phyloP scores from a whole-genome alignment of 2,888 invertebrate genomes.

The Ariolimax columbianus region DNA sequence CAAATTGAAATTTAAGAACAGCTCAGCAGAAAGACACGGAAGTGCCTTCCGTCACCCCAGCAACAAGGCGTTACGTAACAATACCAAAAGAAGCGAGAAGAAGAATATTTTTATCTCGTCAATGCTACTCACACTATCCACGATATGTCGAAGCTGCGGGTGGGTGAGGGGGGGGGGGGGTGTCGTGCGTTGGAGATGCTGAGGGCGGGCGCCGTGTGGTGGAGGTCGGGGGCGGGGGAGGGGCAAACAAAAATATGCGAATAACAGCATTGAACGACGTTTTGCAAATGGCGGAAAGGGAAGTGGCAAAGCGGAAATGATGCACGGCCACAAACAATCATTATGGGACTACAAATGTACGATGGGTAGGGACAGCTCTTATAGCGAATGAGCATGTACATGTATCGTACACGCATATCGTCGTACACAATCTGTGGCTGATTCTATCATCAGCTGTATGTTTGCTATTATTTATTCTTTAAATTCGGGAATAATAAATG shows the following conservation, averaged over 20 bases:
- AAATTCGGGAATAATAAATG: too few relatives aligned
- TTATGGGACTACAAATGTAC: too few relatives aligned
- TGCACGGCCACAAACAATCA: neutral
- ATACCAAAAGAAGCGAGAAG: neutral
- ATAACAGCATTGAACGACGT: neutral
- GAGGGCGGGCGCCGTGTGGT: too few relatives aligned
- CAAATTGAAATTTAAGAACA: constrained; percentile 11
- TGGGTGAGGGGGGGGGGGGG: too few relatives aligned
- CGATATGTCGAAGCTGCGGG: neutral
- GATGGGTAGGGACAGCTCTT: too few relatives aligned
- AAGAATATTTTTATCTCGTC: neutral
- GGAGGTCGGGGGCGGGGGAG: too few relatives aligned
- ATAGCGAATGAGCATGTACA: too few relatives aligned
- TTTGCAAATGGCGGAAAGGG: neutral
- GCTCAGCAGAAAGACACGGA: neutral
- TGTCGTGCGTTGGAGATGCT: too few relatives aligned
- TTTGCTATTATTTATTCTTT: too few relatives aligned
- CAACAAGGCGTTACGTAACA: neutral
- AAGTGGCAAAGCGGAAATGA: neutral
- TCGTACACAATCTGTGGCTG: too few relatives aligned
- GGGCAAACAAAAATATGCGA: neutral
- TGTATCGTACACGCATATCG: too few relatives aligned
- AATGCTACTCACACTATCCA: neutral
- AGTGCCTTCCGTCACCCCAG: constrained; percentile 11
- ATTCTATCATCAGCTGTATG: too few relatives aligned